Conservation (phyloP, 2,797 vertebrate species). For the Squalus acanthias region DNA sequence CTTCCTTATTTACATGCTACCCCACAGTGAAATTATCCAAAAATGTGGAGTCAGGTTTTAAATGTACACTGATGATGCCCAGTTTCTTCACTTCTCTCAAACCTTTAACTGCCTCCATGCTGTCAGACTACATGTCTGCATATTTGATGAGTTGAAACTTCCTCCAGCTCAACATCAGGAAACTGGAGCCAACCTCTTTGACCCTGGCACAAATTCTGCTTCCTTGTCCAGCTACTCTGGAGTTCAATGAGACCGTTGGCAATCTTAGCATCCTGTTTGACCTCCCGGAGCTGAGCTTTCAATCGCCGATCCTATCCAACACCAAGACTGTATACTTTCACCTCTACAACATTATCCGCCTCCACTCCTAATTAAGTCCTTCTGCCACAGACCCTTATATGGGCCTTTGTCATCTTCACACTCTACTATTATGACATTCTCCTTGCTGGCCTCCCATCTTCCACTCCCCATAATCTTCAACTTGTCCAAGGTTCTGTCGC, state of each 20-base stretch:
- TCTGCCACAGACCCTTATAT: not conserved
- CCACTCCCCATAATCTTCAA: not conserved
- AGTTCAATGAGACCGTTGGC: not conserved
- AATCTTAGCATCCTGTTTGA: not conserved
- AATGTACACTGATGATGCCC: no score
- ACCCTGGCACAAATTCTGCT: not conserved
- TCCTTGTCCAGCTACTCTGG: no score
- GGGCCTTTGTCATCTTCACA: not conserved
- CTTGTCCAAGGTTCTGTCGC: not conserved
- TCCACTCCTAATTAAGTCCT: not conserved
- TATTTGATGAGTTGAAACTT: no score
- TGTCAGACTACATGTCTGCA: no score
- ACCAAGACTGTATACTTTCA: not conserved
- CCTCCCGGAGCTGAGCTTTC: not conserved
- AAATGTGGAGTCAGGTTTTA: no score
- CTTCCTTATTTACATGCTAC: no score
- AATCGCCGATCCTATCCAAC: not conserved
- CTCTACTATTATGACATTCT: not conserved
- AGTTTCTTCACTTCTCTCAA: no score
- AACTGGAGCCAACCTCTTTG: no score
- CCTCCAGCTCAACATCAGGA: no score
- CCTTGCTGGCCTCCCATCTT: not conserved
- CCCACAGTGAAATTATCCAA: no score
- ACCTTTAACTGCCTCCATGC: no score
- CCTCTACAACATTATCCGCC: not conserved